Percentiles rank a stretch among this genome's conserved stretches.
Conservation (phyloP, 2,888 invertebrate species). For the Synergus gifuensis region DNA sequence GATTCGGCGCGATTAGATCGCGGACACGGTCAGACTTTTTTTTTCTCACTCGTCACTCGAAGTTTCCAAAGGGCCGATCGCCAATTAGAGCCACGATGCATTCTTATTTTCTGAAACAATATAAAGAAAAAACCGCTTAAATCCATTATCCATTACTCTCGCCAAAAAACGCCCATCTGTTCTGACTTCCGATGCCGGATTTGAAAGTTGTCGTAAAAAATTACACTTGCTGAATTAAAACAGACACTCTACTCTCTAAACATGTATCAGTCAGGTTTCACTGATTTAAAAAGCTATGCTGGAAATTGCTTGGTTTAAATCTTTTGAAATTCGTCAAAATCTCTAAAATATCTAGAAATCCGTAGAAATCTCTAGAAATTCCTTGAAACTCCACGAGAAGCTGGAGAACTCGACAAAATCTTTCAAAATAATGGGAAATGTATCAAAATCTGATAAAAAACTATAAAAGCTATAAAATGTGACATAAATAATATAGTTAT, state of each 20-base stretch:
- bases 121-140: background rate
- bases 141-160: background rate
- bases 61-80: constrained; percentile 16
- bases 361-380: no score
- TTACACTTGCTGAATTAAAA: background rate
- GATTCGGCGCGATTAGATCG: constrained; percentile 56
- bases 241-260: background rate
- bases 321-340: no score
- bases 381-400: no score
- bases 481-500: no score
- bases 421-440: no score
- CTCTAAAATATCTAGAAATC: no score
- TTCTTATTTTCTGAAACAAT: background rate
- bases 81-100: constrained; percentile 16
- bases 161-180: background rate
- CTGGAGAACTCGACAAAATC: no score
- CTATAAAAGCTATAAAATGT: no score
- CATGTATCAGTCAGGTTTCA: no score
- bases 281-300: no score
- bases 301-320: no score
- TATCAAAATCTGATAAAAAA: no score
- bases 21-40: constrained; percentile 48
- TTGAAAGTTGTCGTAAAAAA: background rate
- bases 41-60: background rate
- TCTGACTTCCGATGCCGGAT: background rate